Conservation (phyloP, 2,113 vertebrate genomes). For the Microtus pennsylvanicus region DNA sequence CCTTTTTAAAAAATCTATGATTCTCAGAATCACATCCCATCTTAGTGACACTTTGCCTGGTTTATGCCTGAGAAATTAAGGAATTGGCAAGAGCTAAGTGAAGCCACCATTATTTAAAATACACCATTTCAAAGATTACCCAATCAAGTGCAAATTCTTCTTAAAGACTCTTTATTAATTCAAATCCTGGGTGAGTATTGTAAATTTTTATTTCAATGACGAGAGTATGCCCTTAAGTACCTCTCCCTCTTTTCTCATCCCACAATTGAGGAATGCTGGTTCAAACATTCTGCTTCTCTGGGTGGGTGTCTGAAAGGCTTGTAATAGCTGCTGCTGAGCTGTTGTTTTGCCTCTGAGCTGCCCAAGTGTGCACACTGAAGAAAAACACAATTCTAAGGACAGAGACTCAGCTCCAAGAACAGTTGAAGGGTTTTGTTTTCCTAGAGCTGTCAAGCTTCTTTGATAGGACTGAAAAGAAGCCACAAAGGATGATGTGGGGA, state of each 20-base stretch:
- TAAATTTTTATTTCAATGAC: slow-evolving; percentile 43
- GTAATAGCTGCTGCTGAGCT: slow-evolving; percentile 44
- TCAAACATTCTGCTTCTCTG: slow-evolving; percentile 38
- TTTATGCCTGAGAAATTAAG: neutral
- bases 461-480: slow-evolving; percentile 73
- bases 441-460: slow-evolving; percentile 69
- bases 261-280: neutral
- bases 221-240: neutral
- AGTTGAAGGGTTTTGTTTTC: slow-evolving; percentile 77
- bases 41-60: neutral
- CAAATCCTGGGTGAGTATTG: slow-evolving; percentile 27
- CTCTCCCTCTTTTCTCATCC: neutral
- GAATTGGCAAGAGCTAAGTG: neutral
- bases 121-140: slow-evolving; percentile 38
- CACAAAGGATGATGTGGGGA: slow-evolving; percentile 70
- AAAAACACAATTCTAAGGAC: slow-evolving; percentile 52
- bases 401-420: slow-evolving; percentile 45
- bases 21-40: neutral
- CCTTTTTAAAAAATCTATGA: neutral
- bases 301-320: slow-evolving; percentile 38
- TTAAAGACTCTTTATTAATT: slow-evolving; percentile 57
- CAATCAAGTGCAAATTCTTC: neutral
- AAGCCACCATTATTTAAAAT: neutral
- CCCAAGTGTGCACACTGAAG: neutral
- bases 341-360: slow-evolving; percentile 42